These are phyloP conservation scores for Neomorphus geoffroyi DNA, from an alignment of 2,797 vertebrate genomes.

Conservation along the genomic window DNA sequence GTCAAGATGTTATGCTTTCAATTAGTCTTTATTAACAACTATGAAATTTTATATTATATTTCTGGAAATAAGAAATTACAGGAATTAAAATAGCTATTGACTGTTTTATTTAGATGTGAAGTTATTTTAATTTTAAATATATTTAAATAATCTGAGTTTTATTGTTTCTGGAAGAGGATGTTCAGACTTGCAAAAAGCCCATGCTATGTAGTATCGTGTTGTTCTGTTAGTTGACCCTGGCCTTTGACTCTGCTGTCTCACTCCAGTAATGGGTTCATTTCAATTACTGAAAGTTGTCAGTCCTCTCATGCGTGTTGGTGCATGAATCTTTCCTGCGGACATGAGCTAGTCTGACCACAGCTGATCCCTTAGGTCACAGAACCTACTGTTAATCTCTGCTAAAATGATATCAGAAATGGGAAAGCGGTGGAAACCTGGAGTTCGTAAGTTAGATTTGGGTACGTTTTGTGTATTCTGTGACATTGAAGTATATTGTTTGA, in stretches of 20 bases:
- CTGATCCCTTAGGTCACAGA: neutral
- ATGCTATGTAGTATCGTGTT: fast-evolving
- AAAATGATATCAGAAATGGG: neutral
- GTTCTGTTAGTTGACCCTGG: neutral
- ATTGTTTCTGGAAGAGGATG: neutral
- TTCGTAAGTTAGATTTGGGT: neutral
- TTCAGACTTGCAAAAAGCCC: neutral
- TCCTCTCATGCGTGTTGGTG: neutral
- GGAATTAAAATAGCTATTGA: neutral
- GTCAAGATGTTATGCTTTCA: neutral
- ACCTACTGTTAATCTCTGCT: neutral
- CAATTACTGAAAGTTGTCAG: neutral
- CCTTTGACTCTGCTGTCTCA: neutral
- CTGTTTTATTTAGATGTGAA: neutral
- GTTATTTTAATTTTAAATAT: neutral
- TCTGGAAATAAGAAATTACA: neutral
- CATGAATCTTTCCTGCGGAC: neutral
- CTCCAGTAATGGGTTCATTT: neutral
- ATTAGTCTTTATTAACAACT: neutral
- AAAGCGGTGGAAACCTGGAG: neutral
- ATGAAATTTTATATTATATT: neutral
- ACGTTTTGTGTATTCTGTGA: neutral
- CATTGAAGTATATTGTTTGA: neutral
- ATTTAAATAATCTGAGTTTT: neutral
- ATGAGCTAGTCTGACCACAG: neutral